Conservation (phyloP, 2,113 vertebrate species). For the Ictalurus punctatus region DNA sequence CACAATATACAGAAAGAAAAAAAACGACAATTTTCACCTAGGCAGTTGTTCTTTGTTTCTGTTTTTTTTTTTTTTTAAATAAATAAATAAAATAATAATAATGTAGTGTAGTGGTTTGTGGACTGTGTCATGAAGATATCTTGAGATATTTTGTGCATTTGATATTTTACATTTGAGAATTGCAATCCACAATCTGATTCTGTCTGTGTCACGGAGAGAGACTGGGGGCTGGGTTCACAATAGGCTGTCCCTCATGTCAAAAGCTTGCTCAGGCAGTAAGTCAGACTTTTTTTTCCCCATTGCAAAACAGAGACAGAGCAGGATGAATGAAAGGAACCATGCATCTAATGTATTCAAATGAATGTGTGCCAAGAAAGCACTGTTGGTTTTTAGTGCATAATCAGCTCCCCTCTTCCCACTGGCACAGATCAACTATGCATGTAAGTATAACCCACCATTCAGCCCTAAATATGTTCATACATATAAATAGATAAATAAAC, state of each 20-base stretch:
- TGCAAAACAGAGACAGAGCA: slow-evolving; percentile 7
- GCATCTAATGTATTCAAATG: slow-evolving; percentile 56
- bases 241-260: slow-evolving; percentile 46
- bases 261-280: slow-evolving; percentile 37
- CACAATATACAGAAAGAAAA: slow-evolving; percentile 8
- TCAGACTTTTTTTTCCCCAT: slow-evolving; percentile 30
- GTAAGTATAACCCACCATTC: slow-evolving; percentile 44
- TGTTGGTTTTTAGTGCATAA: slow-evolving; percentile 51
- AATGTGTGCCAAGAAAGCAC: slow-evolving; percentile 46
- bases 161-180: slow-evolving; percentile 30
- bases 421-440: slow-evolving; percentile 47
- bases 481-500: slow-evolving; percentile 51
- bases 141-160: slow-evolving; percentile 30
- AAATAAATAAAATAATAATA: slow-evolving; percentile 15
- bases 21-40: slow-evolving; percentile 20
- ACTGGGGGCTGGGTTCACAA: slow-evolving; percentile 8
- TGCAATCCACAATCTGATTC: slow-evolving; percentile 24
- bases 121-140: slow-evolving; percentile 40
- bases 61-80: background rate
- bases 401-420: slow-evolving; percentile 36
- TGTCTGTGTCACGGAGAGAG: slow-evolving; percentile 26
- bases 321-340: slow-evolving; percentile 46
- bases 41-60: slow-evolving; percentile 27
- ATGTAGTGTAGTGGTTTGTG: slow-evolving; percentile 20
- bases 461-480: slow-evolving; percentile 37